phyloP scores from a whole-genome alignment of 2,888 invertebrate genomes.

The Dolichomitus sp. region DNA sequence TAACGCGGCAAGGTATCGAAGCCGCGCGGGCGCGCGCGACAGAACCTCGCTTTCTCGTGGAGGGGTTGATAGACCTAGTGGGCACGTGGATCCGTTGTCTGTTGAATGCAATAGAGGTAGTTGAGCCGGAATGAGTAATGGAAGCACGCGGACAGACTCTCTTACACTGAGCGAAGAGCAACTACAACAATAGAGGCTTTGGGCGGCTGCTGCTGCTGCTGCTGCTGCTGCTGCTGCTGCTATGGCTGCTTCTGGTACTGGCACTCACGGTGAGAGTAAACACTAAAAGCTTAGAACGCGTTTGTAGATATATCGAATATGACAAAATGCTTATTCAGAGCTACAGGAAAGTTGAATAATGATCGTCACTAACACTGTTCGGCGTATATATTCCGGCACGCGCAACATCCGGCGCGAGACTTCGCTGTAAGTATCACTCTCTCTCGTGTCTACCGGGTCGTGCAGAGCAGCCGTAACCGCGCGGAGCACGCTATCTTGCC shows the following conservation, averaged over 20 bases:
- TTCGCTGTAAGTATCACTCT: conserved; percentile 66
- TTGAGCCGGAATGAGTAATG: background rate
- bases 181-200: background rate
- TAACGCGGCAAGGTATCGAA: background rate
- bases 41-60: background rate
- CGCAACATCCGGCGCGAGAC: conserved; percentile 71
- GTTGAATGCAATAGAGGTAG: conserved; percentile 8
- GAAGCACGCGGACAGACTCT: background rate
- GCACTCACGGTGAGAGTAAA: background rate
- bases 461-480: background rate
- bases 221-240: background rate
- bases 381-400: conserved; percentile 64
- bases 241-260: background rate
- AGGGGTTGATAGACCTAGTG: conserved; percentile 7
- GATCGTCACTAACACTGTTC: background rate
- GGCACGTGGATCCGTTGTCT: conserved; percentile 17
- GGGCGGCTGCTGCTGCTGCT: background rate
- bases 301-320: background rate
- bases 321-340: background rate
- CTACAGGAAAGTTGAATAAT: background rate
- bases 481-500: background rate
- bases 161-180: background rate
- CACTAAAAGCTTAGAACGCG: background rate
- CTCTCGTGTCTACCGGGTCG: conserved; percentile 56
- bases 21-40: conserved; percentile 5